phyloP scores from a whole-genome alignment of 2,888 invertebrate species.

The Falcaria lacertinaria region DNA sequence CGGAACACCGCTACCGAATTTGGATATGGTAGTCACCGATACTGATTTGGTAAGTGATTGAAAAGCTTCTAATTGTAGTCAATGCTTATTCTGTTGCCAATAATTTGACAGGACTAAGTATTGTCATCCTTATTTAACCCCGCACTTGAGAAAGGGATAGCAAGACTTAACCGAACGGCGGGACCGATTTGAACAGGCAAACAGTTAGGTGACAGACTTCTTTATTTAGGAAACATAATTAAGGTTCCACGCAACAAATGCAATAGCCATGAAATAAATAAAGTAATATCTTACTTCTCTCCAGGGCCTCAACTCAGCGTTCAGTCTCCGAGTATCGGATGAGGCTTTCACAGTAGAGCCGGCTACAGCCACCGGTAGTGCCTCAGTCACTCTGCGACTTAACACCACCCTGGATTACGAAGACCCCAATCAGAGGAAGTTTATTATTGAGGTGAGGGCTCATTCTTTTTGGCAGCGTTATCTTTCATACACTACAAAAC shows the following conservation, averaged over 20 bases:
- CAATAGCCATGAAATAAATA: constrained; percentile 14
- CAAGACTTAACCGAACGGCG: no score
- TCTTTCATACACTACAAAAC: no score
- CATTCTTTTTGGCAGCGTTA: no score
- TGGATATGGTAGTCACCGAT: constrained; percentile 92
- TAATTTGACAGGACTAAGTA: no score
- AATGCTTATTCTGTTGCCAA: no score
- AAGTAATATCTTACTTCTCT: constrained; percentile 15
- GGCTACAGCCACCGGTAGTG: constrained; percentile 86
- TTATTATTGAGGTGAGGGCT: constrained; percentile 87
- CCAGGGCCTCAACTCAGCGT: constrained; percentile 91
- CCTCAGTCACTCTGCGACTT: constrained; percentile 89
- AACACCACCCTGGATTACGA: constrained; percentile 92
- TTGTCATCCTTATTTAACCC: no score
- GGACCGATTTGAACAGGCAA: no score
- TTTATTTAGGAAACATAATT: no score
- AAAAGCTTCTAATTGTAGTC: no score
- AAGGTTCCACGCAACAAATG: no score
- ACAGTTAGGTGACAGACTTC: no score
- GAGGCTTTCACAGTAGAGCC: constrained; percentile 93
- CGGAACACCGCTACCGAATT: constrained; percentile 88
- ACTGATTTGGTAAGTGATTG: constrained; percentile 86
- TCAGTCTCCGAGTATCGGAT: constrained; percentile 88
- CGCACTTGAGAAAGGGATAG: no score
- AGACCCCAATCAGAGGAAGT: constrained; percentile 94